phyloP scores from a whole-genome alignment of 2,888 invertebrate species.

The Parnassius orleans region DNA sequence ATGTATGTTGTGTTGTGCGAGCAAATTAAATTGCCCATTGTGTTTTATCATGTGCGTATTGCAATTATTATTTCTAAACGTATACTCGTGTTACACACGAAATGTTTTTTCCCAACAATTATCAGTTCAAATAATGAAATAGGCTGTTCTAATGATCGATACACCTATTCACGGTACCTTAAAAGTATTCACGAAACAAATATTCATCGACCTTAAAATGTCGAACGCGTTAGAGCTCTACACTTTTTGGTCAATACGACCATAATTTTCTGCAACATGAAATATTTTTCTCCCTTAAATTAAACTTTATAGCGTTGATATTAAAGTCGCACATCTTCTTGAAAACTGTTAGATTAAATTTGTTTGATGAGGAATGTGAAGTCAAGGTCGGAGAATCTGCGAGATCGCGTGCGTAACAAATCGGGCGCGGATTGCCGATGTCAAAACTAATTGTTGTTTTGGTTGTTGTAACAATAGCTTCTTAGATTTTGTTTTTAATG shows the following conservation, averaged over 20 bases:
- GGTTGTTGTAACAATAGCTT: constrained; percentile 21
- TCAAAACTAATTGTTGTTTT: constrained; percentile 24
- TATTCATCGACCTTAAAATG: background rate
- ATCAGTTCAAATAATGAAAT: constrained; percentile 9
- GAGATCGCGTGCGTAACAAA: constrained; percentile 25
- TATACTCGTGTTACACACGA: background rate
- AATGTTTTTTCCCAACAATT: constrained; percentile 21
- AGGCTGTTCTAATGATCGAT: constrained; percentile 1
- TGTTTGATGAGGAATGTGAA: constrained; percentile 19
- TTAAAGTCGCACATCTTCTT: background rate
- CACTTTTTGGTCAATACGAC: constrained; percentile 2
- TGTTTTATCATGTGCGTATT: background rate
- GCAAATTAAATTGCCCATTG: constrained; percentile 10
- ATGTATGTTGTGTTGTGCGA: background rate
- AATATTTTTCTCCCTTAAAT: constrained; percentile 1
- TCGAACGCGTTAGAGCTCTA: constrained; percentile 6
- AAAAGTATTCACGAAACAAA: constrained; percentile 7
- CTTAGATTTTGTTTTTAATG: constrained; percentile 17
- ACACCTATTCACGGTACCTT: constrained; percentile 4
- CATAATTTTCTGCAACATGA: background rate
- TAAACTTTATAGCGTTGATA: background rate
- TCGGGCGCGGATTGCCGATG: constrained; percentile 20
- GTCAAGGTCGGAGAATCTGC: constrained; percentile 26
- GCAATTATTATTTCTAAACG: constrained; percentile 16
- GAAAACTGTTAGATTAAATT: background rate